phyloP scores from a whole-genome alignment of 2,113 vertebrate species.

The Ochotona curzoniae region DNA sequence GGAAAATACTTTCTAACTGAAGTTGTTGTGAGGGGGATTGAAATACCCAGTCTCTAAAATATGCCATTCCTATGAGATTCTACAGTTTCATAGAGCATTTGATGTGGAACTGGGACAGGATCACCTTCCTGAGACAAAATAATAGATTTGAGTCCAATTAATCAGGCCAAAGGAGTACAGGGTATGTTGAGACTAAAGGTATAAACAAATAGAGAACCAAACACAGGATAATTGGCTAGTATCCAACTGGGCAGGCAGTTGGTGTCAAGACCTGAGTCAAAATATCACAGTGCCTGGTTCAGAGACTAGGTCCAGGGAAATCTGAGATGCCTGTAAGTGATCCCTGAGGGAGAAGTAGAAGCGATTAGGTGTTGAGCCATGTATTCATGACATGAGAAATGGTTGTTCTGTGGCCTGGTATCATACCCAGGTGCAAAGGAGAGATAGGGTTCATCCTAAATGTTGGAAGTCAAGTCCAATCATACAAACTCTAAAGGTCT shows the following conservation, averaged over 20 bases:
- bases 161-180: background rate
- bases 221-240: background rate
- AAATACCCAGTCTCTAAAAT: background rate
- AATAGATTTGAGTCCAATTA: constrained; percentile 7
- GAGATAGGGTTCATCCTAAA: background rate
- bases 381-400: background rate
- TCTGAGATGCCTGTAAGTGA: background rate
- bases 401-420: background rate
- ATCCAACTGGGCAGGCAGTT: background rate
- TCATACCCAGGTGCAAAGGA: background rate
- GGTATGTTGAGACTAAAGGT: background rate
- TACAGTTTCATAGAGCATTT: background rate
- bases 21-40: background rate
- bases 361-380: background rate
- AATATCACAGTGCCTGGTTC: background rate
- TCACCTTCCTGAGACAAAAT: background rate
- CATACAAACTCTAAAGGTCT: background rate
- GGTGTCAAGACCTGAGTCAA: background rate
- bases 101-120: background rate
- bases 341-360: background rate
- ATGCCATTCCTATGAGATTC: background rate
- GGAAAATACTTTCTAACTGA: background rate
- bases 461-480: background rate
- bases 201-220: background rate
- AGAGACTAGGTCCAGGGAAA: background rate